A percentile compares a stretch with the other conserved stretches of the same genome.
Evolutionary conservation across 35 echinoderm and acorn worm genomes (phyloP).

Genomic region (Hemicentrotus pulcherrimus): DNA sequence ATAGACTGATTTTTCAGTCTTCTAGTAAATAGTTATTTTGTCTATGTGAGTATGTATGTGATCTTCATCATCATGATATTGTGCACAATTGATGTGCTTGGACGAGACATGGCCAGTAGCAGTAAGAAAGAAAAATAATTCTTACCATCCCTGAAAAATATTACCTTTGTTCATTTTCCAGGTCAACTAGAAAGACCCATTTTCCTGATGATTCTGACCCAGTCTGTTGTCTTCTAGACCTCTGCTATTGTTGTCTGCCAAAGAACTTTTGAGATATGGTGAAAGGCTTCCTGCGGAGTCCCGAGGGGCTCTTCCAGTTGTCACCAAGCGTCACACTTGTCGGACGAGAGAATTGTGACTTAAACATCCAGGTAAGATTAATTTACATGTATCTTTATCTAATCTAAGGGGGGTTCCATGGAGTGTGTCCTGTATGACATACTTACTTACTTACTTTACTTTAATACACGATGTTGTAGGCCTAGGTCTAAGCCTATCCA

Average conservation of each 20-base stretch:
- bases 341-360: slow-evolving; percentile 92
- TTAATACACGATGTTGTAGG: no score
- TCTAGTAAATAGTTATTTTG: no score
- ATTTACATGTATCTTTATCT: neutral
- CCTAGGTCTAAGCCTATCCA: no score
- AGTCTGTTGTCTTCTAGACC: neutral
- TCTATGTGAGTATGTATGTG: no score
- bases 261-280: slow-evolving; percentile 68
- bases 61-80: neutral
- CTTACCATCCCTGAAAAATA: neutral
- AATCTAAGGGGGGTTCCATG: neutral
- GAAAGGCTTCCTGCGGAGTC: slow-evolving; percentile 90
- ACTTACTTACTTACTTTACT: no score
- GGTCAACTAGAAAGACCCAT: neutral
- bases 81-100: neutral
- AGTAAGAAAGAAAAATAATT: neutral
- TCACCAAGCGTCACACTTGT: slow-evolving; percentile 85
- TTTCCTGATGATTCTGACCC: neutral
- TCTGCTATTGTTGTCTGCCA: neutral
- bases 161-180: neutral
- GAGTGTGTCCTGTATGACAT: no score
- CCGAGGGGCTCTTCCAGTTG: slow-evolving; percentile 87
- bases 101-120: neutral
- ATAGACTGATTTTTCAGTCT: no score
- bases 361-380: slow-evolving; percentile 73